These are phyloP conservation scores for Hystrix brachyura DNA, from an alignment of 2,113 vertebrate species.

Conservation along the genomic window DNA sequence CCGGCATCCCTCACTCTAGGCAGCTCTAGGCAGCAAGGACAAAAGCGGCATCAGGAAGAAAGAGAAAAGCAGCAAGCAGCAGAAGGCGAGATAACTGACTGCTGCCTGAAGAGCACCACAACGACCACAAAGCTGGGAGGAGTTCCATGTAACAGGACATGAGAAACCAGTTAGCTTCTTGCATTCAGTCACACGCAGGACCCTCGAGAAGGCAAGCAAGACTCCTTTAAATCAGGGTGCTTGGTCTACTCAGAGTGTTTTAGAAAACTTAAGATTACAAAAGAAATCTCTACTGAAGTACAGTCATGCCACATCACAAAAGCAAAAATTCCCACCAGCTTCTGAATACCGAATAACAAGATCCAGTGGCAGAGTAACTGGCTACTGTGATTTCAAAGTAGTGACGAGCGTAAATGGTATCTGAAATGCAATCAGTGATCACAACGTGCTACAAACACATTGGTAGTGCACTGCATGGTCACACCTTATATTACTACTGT, in stretches of 20 bases:
- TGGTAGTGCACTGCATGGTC: neutral
- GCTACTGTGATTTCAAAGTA: neutral
- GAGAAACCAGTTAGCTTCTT: neutral
- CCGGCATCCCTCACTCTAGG: neutral
- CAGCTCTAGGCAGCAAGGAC: neutral
- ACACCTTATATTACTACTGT: neutral
- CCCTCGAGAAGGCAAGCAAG: neutral
- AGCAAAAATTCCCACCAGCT: neutral
- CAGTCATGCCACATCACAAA: neutral
- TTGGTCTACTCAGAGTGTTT: neutral
- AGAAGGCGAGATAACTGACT: neutral
- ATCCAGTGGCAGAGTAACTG: neutral
- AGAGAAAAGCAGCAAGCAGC: neutral
- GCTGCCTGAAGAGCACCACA: neutral
- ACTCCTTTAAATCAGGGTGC: neutral
- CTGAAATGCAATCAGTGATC: neutral
- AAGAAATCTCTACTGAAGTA: neutral
- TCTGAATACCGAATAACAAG: neutral
- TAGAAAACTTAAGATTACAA: neutral
- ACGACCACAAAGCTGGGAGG: too few relatives aligned
- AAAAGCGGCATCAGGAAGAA: accelerated
- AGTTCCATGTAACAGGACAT: neutral
- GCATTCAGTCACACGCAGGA: neutral
- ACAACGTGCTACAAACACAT: neutral
- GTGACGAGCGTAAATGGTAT: neutral